Conservation (phyloP, 2,888 invertebrate genomes). For the Zelleria hepariella region DNA sequence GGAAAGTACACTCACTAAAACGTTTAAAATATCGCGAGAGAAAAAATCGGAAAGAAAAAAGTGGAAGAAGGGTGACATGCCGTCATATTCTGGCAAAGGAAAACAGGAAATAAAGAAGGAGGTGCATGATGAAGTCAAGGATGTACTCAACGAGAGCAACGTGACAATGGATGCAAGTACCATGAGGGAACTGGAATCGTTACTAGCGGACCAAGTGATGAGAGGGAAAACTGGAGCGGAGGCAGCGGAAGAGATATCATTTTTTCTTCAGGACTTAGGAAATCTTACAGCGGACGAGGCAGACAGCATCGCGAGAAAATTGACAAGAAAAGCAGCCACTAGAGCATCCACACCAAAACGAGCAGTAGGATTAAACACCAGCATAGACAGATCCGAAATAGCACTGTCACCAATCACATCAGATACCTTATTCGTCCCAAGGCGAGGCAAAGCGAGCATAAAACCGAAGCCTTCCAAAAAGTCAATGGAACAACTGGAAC, state of each 20-base stretch:
- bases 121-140: not conserved
- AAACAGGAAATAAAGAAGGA: not conserved
- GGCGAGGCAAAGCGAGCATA: slow-evolving; percentile 30
- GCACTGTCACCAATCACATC: slow-evolving; percentile 10
- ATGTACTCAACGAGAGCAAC: not conserved
- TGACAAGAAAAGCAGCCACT: too few species aligned
- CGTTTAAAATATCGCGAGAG: not conserved
- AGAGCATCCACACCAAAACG: not conserved
- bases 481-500: slow-evolving; percentile 12
- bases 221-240: not conserved
- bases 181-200: not conserved
- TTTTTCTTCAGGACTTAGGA: not conserved
- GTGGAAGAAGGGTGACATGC: not conserved
- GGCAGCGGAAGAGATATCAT: not conserved
- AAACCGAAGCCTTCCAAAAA: slow-evolving; percentile 11
- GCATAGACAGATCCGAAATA: slow-evolving; percentile 12
- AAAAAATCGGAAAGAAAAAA: not conserved
- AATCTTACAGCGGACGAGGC: not conserved
- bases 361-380: not conserved
- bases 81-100: not conserved
- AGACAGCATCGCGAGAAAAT: not conserved
- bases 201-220: not conserved
- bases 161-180: not conserved
- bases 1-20: not conserved
- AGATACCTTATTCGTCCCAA: slow-evolving; percentile 17